A percentile compares a stretch with the other conserved stretches of the same genome.
These are phyloP conservation scores for Tortrix viridana DNA, from an alignment of 2,888 invertebrate species.

Conservation along the genomic window DNA sequence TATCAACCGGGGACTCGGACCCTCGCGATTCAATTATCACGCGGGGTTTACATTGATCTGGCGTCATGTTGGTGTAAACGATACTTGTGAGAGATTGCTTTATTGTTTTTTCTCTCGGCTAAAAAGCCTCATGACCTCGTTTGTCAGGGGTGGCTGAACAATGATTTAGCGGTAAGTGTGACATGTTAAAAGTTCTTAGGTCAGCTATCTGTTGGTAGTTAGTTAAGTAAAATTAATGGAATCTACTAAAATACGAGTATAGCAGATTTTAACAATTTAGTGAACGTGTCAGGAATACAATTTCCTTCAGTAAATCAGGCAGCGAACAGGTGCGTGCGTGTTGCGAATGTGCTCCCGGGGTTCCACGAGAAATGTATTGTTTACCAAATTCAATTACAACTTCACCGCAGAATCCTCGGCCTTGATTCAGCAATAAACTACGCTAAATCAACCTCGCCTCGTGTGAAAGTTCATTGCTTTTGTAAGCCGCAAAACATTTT, in stretches of 20 bases:
- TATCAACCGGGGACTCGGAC: constrained; percentile 62
- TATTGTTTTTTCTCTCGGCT: constrained; percentile 84
- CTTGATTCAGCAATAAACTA: constrained; percentile 73
- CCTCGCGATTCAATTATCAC: constrained; percentile 81
- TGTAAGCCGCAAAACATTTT: constrained; percentile 48
- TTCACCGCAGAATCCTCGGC: constrained; percentile 52
- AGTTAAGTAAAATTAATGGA: background rate
- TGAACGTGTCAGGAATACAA: background rate
- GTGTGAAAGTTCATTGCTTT: constrained; percentile 82
- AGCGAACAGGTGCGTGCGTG: constrained; percentile 68
- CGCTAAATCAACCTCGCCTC: constrained; percentile 69
- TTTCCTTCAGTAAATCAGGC: constrained; percentile 51
- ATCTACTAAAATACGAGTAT: background rate
- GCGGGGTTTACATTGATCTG: constrained; percentile 72
- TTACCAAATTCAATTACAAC: constrained; percentile 40
- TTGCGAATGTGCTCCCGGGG: constrained; percentile 57
- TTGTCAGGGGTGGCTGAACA: constrained; percentile 48
- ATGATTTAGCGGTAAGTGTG: background rate
- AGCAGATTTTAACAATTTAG: background rate
- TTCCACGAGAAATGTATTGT: constrained; percentile 74
- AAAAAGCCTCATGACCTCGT: constrained; percentile 73
- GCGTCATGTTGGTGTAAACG: constrained; percentile 74
- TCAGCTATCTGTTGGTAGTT: background rate
- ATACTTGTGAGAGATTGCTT: constrained; percentile 84
- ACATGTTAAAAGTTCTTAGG: background rate